Evolutionary conservation across 2,888 invertebrate genomes (phyloP), one percentile per base, ranked within the genome.

Genomic region (Phortica magna): DNA sequence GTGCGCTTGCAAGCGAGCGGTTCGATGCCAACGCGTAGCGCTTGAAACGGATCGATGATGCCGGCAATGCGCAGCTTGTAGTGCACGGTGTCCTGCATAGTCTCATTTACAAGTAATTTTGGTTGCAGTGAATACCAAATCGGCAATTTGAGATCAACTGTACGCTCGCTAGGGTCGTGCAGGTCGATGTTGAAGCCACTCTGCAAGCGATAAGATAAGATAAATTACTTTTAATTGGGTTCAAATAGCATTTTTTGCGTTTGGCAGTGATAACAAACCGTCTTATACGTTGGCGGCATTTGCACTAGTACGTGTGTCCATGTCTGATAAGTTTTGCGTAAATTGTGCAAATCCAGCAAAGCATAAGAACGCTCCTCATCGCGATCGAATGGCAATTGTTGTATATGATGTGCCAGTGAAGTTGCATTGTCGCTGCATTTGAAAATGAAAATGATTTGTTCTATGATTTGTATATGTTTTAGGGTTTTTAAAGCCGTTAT

Each of bases 281-380:
- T 93, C 90, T 94, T 94, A 82, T 91, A 93, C 14, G 94, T 94
- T 10, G 95, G 94, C 41, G 94, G 93, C 39, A 96, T 93, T 89
- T 94, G 94, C 39, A 97, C 92, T 10, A 96, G 90, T 6, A 97
- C 92, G 89, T 97, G 96, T 0, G 96, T 94, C 93, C 95, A 94
- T 43, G 93, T 92, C 0, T 93, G 92, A 79, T 94, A 91, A 1
- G 91, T 91, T 73, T 93, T 92, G 80, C 93, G 93, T 9, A 96
- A 85, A 77, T 93, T 93, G 57, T 94, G 93, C 67, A 96, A 90
- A 86, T 96, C 93, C 2, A 97, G 78, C 0, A 89, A 0, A 0
- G 93, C 93, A 17, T 93, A 83, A 81, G 93, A 93, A 39, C 94
- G 91, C 73, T 91, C 91, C 7, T 83, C 78, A 12, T 76, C 77